Percentiles rank a stretch among this genome's conserved stretches.
phyloP scores from a whole-genome alignment of 2,113 vertebrate genomes.

The Scatophagus argus region DNA sequence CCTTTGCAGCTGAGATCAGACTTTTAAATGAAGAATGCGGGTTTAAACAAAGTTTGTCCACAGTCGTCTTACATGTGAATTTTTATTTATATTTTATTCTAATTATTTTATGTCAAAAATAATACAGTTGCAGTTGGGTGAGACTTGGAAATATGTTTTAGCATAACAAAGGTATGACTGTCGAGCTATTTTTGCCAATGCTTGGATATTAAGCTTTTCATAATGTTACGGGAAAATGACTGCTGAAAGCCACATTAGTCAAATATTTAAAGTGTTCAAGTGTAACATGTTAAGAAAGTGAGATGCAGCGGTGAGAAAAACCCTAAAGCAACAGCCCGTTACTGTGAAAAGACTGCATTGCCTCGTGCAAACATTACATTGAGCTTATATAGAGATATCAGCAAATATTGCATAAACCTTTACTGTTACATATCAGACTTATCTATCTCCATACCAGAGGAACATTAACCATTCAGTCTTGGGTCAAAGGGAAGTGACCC shows the following conservation, averaged over 20 bases:
- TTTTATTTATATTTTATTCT: no score
- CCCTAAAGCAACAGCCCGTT: no score
- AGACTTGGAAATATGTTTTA: not conserved
- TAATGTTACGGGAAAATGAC: not conserved
- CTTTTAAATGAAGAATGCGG: no score
- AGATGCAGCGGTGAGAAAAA: not conserved
- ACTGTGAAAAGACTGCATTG: not conserved
- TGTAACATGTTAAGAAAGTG: not conserved
- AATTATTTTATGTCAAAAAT: not conserved
- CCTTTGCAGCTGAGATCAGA: not conserved
- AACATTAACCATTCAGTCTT: not conserved
- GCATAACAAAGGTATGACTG: not conserved
- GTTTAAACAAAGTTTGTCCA: not conserved
- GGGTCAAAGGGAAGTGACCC: not conserved
- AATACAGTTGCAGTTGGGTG: not conserved
- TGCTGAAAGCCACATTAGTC: not conserved
- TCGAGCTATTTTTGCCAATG: no score
- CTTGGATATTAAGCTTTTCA: not conserved
- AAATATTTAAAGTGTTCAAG: not conserved
- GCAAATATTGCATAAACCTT: slow-evolving; percentile 23
- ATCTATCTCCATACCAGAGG: not conserved
- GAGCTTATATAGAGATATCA: not conserved
- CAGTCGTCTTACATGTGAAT: no score
- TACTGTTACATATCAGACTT: not conserved
- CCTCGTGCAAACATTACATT: not conserved